Conservation (phyloP, 2,888 invertebrate species). For the Tigriopus californicus region DNA sequence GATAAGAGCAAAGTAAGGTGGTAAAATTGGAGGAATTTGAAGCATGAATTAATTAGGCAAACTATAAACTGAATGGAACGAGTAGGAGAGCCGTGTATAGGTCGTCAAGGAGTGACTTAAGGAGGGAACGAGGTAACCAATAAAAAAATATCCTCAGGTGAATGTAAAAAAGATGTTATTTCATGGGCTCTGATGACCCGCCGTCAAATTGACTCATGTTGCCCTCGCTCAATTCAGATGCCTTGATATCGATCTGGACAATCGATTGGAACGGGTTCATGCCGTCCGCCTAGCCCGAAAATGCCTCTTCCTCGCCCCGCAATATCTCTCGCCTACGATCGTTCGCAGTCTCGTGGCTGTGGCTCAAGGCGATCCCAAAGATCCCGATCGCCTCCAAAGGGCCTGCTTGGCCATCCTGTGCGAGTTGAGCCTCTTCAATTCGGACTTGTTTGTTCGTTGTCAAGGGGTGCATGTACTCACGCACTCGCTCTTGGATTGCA, state of each 20-base stretch:
- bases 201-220: too few relatives aligned
- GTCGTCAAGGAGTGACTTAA: too few relatives aligned
- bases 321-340: constrained; percentile 46
- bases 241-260: constrained; percentile 68
- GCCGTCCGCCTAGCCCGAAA: constrained; percentile 63
- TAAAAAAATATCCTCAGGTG: too few relatives aligned
- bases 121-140: too few relatives aligned
- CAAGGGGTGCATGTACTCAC: constrained; percentile 64
- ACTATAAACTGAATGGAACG: too few relatives aligned
- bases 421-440: constrained; percentile 69
- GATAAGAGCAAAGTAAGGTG: too few relatives aligned
- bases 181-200: too few relatives aligned
- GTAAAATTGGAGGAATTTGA: too few relatives aligned
- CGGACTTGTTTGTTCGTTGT: constrained; percentile 53
- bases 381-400: constrained; percentile 61
- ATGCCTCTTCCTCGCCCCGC: constrained; percentile 43
- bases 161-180: too few relatives aligned
- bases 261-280: constrained; percentile 62
- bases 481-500: constrained; percentile 61
- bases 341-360: constrained; percentile 63
- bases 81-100: too few relatives aligned
- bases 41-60: too few relatives aligned
- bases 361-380: constrained; percentile 54
- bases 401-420: constrained; percentile 70
- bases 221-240: constrained; percentile 47